Conservation (phyloP, 2,888 invertebrate genomes). For the Hedya salicella region DNA sequence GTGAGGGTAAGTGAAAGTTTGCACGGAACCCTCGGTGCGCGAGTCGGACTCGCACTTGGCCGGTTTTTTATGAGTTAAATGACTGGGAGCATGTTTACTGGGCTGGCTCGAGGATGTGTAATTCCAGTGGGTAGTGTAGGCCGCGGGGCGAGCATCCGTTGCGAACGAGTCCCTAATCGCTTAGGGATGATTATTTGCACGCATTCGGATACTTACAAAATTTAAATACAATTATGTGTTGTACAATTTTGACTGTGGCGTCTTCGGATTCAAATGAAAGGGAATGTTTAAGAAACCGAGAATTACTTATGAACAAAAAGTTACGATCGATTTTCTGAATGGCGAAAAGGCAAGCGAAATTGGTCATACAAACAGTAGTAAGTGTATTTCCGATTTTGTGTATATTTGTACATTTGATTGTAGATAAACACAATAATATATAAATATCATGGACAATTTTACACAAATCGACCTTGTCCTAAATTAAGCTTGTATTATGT, state of each 20-base stretch:
- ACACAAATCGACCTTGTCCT: too few relatives aligned
- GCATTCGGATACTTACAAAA: constrained; percentile 46
- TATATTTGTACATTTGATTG: too few relatives aligned
- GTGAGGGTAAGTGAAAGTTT: too few relatives aligned
- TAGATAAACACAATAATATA: too few relatives aligned
- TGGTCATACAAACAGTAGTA: too few relatives aligned
- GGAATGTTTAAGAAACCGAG: background rate
- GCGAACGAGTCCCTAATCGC: constrained; percentile 42
- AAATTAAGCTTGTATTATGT: too few relatives aligned
- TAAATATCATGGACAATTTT: too few relatives aligned
- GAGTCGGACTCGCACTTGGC: too few relatives aligned
- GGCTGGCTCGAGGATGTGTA: constrained; percentile 50
- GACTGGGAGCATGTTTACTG: constrained; percentile 4
- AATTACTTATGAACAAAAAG: background rate
- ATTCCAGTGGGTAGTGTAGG: constrained; percentile 56
- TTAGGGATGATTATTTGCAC: constrained; percentile 56
- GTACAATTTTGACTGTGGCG: constrained; percentile 5
- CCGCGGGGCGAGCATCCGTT: constrained; percentile 49
- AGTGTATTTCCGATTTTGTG: too few relatives aligned
- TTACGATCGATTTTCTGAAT: background rate
- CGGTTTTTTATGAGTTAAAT: too few relatives aligned
- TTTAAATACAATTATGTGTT: constrained; percentile 17
- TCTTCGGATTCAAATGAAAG: background rate
- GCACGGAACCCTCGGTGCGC: too few relatives aligned
- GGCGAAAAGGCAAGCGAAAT: too few relatives aligned